Conservation (phyloP, 2,888 invertebrate genomes). For the Nezara viridula region DNA sequence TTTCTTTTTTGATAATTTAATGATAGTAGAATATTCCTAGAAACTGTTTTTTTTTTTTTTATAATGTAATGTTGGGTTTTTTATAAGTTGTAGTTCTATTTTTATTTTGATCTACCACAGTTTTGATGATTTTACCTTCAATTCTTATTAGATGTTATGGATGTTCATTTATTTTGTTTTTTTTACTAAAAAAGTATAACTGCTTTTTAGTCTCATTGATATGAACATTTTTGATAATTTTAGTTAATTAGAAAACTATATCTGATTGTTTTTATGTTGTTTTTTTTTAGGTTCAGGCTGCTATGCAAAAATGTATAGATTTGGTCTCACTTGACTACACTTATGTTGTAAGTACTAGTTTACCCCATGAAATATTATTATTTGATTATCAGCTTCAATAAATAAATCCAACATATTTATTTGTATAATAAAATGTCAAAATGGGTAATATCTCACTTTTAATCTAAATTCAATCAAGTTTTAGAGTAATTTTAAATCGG, state of each 20-base stretch:
- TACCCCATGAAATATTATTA: neutral
- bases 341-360: slow-evolving; percentile 70
- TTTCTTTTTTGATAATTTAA: too few relatives aligned
- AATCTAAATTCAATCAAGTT: neutral
- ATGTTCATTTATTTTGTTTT: too few relatives aligned
- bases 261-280: neutral
- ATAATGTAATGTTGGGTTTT: too few relatives aligned
- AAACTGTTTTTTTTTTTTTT: too few relatives aligned
- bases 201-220: neutral
- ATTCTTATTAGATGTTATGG: too few relatives aligned
- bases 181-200: neutral
- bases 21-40: too few relatives aligned
- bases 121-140: too few relatives aligned
- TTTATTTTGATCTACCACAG: too few relatives aligned
- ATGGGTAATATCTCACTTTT: neutral
- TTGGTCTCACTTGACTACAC: slow-evolving; percentile 80
- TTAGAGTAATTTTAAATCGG: neutral
- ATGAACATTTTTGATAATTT: neutral
- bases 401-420: neutral
- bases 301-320: slow-evolving; percentile 76
- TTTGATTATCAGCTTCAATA: neutral
- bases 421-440: neutral
- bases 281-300: slow-evolving; percentile 72
- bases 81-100: too few relatives aligned
- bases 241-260: neutral